These are phyloP conservation scores for Aix galericulata DNA, from an alignment of 2,113 vertebrate genomes.

Conservation along the genomic window DNA sequence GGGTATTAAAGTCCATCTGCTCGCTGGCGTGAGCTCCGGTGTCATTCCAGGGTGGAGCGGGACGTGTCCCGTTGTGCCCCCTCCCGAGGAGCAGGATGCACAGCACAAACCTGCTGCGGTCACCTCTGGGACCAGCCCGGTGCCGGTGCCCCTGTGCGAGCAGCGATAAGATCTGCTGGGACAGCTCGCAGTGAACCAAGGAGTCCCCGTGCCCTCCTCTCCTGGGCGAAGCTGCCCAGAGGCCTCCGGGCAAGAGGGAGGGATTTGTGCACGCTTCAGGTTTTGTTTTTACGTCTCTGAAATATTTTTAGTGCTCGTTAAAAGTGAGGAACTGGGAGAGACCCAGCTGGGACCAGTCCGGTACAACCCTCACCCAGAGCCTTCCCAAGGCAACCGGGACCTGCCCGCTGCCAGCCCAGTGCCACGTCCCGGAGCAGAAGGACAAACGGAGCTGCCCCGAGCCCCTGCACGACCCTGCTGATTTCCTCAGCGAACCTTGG, in stretches of 20 bases:
- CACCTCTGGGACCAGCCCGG: background rate
- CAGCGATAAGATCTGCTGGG: background rate
- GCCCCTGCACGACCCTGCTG: background rate
- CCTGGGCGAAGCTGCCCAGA: background rate
- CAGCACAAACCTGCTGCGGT: background rate
- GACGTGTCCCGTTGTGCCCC: background rate
- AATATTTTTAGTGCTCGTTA: conserved; percentile 15
- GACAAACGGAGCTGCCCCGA: background rate
- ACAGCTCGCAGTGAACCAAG: background rate
- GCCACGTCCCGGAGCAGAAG: background rate
- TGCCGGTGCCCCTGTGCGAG: background rate
- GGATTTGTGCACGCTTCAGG: background rate
- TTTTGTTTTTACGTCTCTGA: background rate
- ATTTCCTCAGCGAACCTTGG: background rate
- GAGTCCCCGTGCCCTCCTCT: background rate
- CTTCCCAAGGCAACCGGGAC: background rate
- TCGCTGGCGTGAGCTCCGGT: rapidly evolving
- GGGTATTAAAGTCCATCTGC: background rate
- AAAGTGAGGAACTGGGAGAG: background rate
- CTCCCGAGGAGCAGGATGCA: background rate
- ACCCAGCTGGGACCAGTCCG: background rate
- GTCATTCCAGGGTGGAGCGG: background rate
- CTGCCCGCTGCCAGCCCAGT: background rate
- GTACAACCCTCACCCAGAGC: background rate
- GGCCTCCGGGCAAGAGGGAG: background rate